Evolutionary conservation across 1,140 invertebrate genomes (phyloP), one percentile per base, ranked within the genome.

Genomic region (Coelopa frigida): DNA sequence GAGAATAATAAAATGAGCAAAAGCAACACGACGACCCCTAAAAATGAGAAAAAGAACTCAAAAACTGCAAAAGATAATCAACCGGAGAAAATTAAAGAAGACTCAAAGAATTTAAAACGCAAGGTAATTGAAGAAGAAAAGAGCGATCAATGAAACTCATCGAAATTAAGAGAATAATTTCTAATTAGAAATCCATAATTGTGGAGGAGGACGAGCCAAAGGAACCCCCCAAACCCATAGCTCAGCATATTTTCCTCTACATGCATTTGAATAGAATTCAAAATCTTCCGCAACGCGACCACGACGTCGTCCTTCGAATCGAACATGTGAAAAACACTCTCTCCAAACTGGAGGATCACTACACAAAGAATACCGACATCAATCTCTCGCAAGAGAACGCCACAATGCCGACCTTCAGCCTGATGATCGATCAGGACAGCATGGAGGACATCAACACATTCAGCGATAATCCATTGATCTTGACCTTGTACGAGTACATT

Each of bases 381-480:
- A 17, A 32, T 5, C 6, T 20, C 2, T 26, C 31, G 5, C 14
- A 64, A 21, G 60, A 63, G 35, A n/a, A 44, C 0, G 17, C 44
- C 20, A 24, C 50, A 5, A 54, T 38, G 18, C 61, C 61, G 1
- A 52, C 52, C 0, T 64, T 64, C 22, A 50, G 61, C 0, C 15
- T 64, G 47, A 52, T 51, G 1, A 42, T 64, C 5, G 45, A 56
- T 17, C 61, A 64, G 38, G 61, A 64, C 15, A 46, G 50, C 21
- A 46, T 64, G 11, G 57, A 64, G 4, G 53, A 64, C 11, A 51
- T 64, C 46, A 64, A 61, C 18, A 37, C 11, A 2, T 62, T 61
- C 22, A 59, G 59, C 15, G 60, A 61, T 7, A 59, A 57, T 49
- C 59, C 59, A 3, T n/a, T 64, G 33, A 10, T 59, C 6, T 36